phyloP scores from a whole-genome alignment of 53 echinoderm and acorn worm species.

The Luidia sarsii region DNA sequence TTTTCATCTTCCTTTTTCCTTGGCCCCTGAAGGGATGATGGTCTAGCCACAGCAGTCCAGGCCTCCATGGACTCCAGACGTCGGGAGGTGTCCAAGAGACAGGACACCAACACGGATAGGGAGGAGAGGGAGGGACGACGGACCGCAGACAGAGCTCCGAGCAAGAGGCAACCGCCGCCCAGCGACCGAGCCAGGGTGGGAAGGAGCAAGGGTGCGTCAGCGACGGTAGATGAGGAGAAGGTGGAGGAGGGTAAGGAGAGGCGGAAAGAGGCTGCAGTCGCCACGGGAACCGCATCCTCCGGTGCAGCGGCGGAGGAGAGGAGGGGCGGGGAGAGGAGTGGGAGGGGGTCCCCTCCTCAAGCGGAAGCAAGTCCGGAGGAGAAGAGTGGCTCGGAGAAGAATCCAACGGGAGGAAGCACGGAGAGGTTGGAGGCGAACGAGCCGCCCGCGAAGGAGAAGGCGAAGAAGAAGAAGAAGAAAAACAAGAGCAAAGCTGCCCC shows the following conservation, averaged over 20 bases:
- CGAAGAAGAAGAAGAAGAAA: conserved; percentile 39
- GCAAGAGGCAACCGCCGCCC: neutral
- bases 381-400: neutral
- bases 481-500: conserved; percentile 42
- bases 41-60: conserved; percentile 68
- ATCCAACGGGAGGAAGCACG: neutral
- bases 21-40: conserved; percentile 60
- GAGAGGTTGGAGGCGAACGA: too few species aligned
- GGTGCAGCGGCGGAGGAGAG: conserved; percentile 9
- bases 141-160: neutral
- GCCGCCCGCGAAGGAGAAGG: conserved; percentile 14
- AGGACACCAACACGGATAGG: neutral
- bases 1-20: too few species aligned
- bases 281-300: conserved; percentile 19
- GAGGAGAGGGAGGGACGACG: neutral
- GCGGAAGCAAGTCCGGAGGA: neutral
- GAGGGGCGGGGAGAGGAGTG: neutral
- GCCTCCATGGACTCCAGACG: conserved; percentile 74
- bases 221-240: too few species aligned
- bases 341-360: conserved; percentile 12
- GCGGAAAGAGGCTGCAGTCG: neutral
- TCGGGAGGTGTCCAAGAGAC: conserved; percentile 13
- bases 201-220: conserved; percentile 23
- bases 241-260: neutral
- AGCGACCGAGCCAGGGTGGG: neutral